Percentiles rank a stretch among this genome's conserved stretches.
Evolutionary conservation across 2,888 invertebrate species (phyloP).

Genomic region (Chrysolina americana): DNA sequence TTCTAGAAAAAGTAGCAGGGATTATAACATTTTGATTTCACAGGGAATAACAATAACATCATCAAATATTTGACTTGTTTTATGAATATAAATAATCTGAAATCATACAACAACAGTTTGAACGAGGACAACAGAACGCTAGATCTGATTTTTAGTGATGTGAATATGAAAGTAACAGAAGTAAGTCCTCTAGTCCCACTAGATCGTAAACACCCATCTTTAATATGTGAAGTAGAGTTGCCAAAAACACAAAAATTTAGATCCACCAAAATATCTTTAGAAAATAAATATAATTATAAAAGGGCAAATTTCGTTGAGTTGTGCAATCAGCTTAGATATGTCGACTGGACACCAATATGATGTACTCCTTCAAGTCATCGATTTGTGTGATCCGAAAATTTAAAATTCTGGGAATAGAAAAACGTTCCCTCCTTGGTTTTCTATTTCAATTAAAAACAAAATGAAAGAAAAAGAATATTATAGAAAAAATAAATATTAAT

Average conservation of each 20-base stretch:
- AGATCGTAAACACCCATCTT: neutral
- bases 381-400: neutral
- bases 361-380: neutral
- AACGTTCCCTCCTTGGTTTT: neutral
- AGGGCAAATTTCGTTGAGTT: neutral
- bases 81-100: conserved; percentile 14
- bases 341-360: conserved; percentile 6
- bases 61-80: neutral
- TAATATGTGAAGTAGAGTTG: neutral
- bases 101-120: conserved; percentile 4
- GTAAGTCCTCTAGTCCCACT: conserved; percentile 10
- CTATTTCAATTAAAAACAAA: too few relatives aligned
- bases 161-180: neutral
- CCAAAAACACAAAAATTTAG: conserved; percentile 1
- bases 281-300: conserved; percentile 7
- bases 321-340: neutral
- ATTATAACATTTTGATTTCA: too few relatives aligned
- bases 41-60: conserved; percentile 3
- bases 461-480: too few relatives aligned
- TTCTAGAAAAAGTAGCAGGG: too few relatives aligned
- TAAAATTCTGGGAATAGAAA: neutral
- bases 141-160: conserved; percentile 2
- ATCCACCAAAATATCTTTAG: neutral
- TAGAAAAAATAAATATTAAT: too few relatives aligned
- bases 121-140: conserved; percentile 18